A percentile compares a stretch with the other conserved stretches of the same genome.
Conservation (phyloP, 92 coral and sea anemone genomes). For the Epizoanthus illoricatus region DNA sequence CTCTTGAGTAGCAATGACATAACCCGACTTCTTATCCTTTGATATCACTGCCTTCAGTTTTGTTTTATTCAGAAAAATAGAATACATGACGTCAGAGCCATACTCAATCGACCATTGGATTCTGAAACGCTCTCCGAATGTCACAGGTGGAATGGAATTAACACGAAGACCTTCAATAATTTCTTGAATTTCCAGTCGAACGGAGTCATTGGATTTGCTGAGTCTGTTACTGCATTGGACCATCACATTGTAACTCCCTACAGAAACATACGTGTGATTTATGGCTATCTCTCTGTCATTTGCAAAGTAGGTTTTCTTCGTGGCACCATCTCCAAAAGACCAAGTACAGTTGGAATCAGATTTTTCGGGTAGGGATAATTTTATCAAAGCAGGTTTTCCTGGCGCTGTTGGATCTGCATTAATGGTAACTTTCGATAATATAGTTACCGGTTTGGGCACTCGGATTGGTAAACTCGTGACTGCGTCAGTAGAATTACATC, state of each 20-base stretch:
- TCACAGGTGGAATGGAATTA: slow-evolving; percentile 37
- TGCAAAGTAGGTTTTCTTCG: not conserved
- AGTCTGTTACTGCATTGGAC: slow-evolving; percentile 56
- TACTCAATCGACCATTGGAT: slow-evolving; percentile 51
- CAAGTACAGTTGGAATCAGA: slow-evolving; percentile 40
- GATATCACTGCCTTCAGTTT: slow-evolving; percentile 40
- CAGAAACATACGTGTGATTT: slow-evolving; percentile 36
- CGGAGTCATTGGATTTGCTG: slow-evolving; percentile 33
- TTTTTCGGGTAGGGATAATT: slow-evolving; percentile 5
- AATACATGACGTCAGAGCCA: slow-evolving; percentile 51
- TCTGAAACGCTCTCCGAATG: slow-evolving; percentile 42
- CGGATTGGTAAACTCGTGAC: slow-evolving; percentile 2
- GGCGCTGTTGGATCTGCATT: slow-evolving; percentile 6
- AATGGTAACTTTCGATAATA: slow-evolving; percentile 16
- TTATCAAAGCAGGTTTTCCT: slow-evolving; percentile 17
- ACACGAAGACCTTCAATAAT: slow-evolving; percentile 45
- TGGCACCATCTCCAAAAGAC: slow-evolving; percentile 47
- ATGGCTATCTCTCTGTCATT: slow-evolving; percentile 4
- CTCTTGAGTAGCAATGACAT: slow-evolving; percentile 32
- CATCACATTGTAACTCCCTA: slow-evolving; percentile 34
- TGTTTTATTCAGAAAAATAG: not conserved
- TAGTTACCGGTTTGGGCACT: slow-evolving; percentile 8
- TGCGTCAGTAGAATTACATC: slow-evolving; percentile 27
- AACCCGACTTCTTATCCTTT: slow-evolving; percentile 37
- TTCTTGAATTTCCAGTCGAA: slow-evolving; percentile 45